Percentiles rank a stretch among this genome's conserved stretches.
phyloP scores from a whole-genome alignment of 2,888 invertebrate species.

The Taenaris catops region DNA sequence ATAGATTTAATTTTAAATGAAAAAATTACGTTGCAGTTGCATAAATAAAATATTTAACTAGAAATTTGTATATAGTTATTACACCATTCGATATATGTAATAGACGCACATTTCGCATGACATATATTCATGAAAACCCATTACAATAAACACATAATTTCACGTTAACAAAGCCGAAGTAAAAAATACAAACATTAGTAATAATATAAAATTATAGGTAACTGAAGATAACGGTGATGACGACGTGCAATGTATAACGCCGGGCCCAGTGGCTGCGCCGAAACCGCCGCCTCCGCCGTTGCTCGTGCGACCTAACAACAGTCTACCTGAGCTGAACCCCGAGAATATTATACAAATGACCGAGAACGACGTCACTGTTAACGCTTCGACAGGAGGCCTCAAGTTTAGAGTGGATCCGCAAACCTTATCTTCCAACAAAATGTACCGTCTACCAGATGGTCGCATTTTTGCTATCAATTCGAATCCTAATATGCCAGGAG shows the following conservation, averaged over 20 bases:
- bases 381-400: slow-evolving; percentile 63
- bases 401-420: slow-evolving; percentile 74
- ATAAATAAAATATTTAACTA: no score
- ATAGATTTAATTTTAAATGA: no score
- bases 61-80: no score
- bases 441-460: slow-evolving; percentile 73
- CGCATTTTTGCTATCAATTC: slow-evolving; percentile 71
- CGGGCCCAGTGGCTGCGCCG: slow-evolving; percentile 45
- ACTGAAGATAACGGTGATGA: slow-evolving; percentile 66
- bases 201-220: slow-evolving; percentile 37
- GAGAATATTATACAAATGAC: slow-evolving; percentile 74
- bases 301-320: slow-evolving; percentile 30
- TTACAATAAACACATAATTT: no score
- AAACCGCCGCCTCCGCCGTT: slow-evolving; percentile 36
- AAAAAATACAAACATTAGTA: no score
- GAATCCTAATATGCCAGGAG: slow-evolving; percentile 71
- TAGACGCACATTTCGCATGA: no score
- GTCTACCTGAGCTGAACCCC: slow-evolving; percentile 38
- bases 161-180: no score
- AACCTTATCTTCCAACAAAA: slow-evolving; percentile 71
- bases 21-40: no score
- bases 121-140: no score
- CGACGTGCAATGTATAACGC: slow-evolving; percentile 71
- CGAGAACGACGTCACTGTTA: slow-evolving; percentile 73
- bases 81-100: no score